Conservation (phyloP, 2,113 vertebrate genomes). For the Pseudopipra pipra region DNA sequence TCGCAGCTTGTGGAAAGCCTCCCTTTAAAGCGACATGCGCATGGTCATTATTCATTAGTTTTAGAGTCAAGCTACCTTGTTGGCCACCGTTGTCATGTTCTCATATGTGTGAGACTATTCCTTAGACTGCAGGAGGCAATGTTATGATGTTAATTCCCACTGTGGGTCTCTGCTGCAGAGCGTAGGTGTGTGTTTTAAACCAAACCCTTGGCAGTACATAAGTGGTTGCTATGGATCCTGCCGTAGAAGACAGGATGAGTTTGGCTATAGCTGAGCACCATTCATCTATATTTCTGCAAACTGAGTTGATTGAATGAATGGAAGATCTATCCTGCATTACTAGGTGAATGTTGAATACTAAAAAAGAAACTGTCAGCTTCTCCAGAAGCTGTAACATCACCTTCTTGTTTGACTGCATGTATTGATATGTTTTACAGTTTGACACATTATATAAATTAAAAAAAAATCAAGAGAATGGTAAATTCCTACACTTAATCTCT, state of each 20-base stretch:
- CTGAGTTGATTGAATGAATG: neutral
- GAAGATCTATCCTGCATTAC: neutral
- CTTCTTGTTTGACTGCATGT: neutral
- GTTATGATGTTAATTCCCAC: fast-evolving
- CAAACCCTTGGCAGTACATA: neutral
- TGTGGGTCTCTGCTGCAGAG: neutral
- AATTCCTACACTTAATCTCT: slow-evolving; percentile 13
- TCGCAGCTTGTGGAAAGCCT: neutral
- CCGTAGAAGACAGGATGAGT: neutral
- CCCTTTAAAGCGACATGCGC: neutral
- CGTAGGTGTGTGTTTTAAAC: neutral
- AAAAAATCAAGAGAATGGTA: neutral
- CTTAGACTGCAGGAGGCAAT: neutral
- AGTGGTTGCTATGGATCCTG: neutral
- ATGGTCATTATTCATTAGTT: neutral
- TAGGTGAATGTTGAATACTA: neutral
- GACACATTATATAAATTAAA: neutral
- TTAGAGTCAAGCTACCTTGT: neutral
- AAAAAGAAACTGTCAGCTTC: neutral
- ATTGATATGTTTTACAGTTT: neutral
- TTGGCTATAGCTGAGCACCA: neutral
- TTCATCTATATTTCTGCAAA: neutral
- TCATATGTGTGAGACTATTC: neutral
- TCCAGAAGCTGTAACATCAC: neutral
- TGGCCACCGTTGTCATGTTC: neutral